Evolutionary conservation across 2,113 vertebrate genomes (phyloP), one percentile per base, ranked within the genome.

Genomic region (Dicentrarchus labrax): DNA sequence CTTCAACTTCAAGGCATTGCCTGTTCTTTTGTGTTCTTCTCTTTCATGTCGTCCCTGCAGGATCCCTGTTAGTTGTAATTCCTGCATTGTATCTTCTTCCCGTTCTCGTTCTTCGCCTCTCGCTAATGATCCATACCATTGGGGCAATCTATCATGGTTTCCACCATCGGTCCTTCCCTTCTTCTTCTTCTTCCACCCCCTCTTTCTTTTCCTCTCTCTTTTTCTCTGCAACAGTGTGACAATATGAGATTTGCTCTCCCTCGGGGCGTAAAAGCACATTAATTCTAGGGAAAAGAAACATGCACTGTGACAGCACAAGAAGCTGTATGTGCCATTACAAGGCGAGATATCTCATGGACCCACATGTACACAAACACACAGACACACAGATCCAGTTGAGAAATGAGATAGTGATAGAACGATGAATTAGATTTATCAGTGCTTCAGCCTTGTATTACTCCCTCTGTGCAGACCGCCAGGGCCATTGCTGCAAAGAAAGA

Each of bases 371-470:
- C 51, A 45, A 2, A 21, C 50, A 57, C 56, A 22, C 12, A 59
- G 43, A 38, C 12, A 53, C 50, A 38, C 8, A 36, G 43, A 51
- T 8, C 15, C 56, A 56, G 54, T 5, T 17, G 38, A 71, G 76
- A 43, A 82, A 84, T 76, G 54, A 86, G 48, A 60, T 64, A 41
- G 75, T 43, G 51, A 72, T 53, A 65, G 78, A 88, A 85, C 36
- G 36, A 30, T 47, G 45, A 72, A 78, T 83, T 85, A 5, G 9
- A 80, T 83, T 86, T 60, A 79, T 70, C 60, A 11, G 73, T 56
- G 43, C 43, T 45, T 12, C 43, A 11, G 43, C 43, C 12, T 47
- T 47, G 45, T 47, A 47, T 13, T 15, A 47, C 45, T 47, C 45
- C 45, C 12, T 47, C 12, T 47, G 45, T 47, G 11, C 45, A 47